These are phyloP conservation scores for Apostichopus parvimensis DNA, from an alignment of 35 echinoderm and acorn worm species.

Conservation along the genomic window DNA sequence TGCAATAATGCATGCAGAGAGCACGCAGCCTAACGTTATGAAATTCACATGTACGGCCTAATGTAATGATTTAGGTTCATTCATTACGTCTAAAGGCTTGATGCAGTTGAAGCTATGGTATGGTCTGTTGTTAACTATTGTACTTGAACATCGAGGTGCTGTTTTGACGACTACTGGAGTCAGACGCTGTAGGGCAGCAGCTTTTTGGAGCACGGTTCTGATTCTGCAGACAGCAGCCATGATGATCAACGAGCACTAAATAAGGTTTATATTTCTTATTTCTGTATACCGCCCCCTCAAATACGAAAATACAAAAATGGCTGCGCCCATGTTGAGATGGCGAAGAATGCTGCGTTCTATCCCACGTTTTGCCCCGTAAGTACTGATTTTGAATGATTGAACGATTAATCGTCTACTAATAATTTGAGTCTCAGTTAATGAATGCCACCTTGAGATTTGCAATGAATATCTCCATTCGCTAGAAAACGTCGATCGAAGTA, in stretches of 20 bases:
- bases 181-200: neutral
- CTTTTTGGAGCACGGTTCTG: neutral
- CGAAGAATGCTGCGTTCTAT: neutral
- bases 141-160: neutral
- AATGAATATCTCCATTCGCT: neutral
- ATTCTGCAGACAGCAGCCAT: constrained; percentile 37
- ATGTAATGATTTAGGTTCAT: too few species aligned
- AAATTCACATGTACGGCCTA: too few species aligned
- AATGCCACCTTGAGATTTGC: neutral
- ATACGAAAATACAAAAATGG: neutral
- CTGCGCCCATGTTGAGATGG: neutral
- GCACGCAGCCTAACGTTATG: too few species aligned
- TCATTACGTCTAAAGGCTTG: neutral
- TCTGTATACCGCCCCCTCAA: neutral
- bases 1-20: too few species aligned
- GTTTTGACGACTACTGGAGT: neutral
- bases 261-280: neutral
- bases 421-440: neutral
- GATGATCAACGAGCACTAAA: neutral
- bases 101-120: constrained; percentile 25
- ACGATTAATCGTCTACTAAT: neutral
- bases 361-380: neutral
- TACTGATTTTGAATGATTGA: neutral
- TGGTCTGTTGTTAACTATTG: neutral
- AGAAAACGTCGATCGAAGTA: neutral